A percentile compares a stretch with the other conserved stretches of the same genome.
phyloP scores from a whole-genome alignment of 2,888 invertebrate species.

The Lamellibrachia satsuma region DNA sequence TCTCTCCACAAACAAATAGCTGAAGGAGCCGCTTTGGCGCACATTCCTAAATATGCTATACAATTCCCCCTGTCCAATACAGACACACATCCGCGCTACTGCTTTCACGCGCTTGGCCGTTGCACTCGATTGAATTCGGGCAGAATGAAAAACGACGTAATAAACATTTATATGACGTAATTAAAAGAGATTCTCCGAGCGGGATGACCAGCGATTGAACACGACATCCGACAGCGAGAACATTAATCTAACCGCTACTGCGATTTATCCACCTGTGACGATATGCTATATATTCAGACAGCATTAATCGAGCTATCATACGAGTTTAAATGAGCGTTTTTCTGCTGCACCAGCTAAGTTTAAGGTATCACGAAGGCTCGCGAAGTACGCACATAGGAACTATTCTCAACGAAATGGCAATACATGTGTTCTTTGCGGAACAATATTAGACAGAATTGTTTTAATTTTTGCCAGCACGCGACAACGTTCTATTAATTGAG shows the following conservation, averaged over 20 bases:
- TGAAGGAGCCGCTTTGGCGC: not conserved
- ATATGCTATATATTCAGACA: not conserved
- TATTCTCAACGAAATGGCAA: not conserved
- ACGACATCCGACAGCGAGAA: not conserved
- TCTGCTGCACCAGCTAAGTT: not conserved
- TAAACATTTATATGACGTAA: constrained; percentile 13
- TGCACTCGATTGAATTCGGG: not conserved
- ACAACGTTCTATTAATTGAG: no score
- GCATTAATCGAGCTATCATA: not conserved
- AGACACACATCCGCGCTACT: not conserved
- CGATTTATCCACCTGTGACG: not conserved
- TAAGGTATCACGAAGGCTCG: not conserved
- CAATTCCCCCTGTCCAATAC: not conserved
- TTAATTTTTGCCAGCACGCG: no score
- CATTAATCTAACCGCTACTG: not conserved
- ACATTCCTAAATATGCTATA: not conserved
- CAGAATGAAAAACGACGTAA: not conserved
- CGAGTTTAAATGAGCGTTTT: not conserved
- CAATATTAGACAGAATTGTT: not conserved
- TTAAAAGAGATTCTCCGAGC: not conserved
- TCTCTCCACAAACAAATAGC: not conserved
- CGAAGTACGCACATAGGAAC: not conserved
- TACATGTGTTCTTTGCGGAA: not conserved
- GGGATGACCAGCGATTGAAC: not conserved
- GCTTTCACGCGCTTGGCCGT: not conserved